phyloP scores from a whole-genome alignment of 2,888 invertebrate genomes.

The Heliconius ethilla region DNA sequence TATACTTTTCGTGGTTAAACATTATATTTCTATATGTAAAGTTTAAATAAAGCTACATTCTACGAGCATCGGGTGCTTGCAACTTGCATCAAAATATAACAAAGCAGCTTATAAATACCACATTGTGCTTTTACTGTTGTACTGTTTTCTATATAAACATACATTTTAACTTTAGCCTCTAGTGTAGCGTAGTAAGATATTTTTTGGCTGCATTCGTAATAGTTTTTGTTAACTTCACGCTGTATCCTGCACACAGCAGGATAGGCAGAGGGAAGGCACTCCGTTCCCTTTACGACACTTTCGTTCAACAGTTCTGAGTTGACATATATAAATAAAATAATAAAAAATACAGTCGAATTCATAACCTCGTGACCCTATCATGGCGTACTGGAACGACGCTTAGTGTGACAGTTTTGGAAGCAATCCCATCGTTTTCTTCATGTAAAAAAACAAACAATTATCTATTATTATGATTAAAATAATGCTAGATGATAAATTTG shows the following conservation, averaged over 20 bases:
- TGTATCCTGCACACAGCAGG: too few relatives aligned
- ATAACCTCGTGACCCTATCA: too few relatives aligned
- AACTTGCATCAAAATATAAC: slow-evolving; percentile 1
- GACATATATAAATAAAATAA: too few relatives aligned
- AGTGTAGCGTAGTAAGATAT: background rate
- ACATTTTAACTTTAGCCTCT: background rate
- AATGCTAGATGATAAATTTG: background rate
- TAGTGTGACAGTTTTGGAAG: too few relatives aligned
- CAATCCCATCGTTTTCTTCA: too few relatives aligned
- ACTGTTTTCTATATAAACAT: slow-evolving; percentile 1
- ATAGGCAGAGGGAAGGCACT: too few relatives aligned
- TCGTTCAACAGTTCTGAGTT: too few relatives aligned
- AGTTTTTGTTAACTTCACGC: background rate
- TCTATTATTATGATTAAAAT: too few relatives aligned
- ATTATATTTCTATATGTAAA: background rate
- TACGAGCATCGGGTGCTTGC: background rate
- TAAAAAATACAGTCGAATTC: too few relatives aligned
- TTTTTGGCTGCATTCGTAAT: background rate
- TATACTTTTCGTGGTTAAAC: background rate
- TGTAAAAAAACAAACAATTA: too few relatives aligned
- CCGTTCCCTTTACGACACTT: too few relatives aligned
- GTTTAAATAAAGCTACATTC: background rate
- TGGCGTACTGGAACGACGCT: too few relatives aligned
- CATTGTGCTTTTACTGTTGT: background rate
- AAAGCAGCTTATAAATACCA: background rate